Evolutionary conservation across 2,888 invertebrate species (phyloP).

Genomic region (Ormyrus rosae): DNA sequence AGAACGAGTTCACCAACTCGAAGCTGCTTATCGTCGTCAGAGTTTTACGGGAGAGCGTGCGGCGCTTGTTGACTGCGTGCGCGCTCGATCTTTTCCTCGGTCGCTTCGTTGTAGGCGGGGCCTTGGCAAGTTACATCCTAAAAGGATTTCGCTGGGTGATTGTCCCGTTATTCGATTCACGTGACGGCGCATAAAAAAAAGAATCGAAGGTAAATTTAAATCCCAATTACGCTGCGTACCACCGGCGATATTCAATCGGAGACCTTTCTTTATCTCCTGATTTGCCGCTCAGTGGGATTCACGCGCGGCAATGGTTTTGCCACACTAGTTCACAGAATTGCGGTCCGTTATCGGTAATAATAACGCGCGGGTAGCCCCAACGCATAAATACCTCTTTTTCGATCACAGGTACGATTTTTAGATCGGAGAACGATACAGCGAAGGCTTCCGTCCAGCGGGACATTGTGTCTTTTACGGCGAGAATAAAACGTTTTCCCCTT

Average conservation of each 20-base stretch:
- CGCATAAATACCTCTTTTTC: conserved; percentile 4
- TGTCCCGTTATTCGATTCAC: not conserved
- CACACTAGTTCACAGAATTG: not conserved
- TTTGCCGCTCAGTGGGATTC: not conserved
- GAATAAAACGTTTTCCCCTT: not conserved
- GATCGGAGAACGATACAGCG: not conserved
- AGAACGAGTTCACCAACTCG: not conserved
- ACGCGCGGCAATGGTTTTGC: not conserved
- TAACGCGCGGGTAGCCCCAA: not conserved
- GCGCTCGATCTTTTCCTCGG: not conserved
- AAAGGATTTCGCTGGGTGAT: too few species aligned
- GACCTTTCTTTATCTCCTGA: not conserved
- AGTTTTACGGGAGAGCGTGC: not conserved
- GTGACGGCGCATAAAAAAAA: not conserved
- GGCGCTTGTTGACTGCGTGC: not conserved
- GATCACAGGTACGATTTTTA: not conserved
- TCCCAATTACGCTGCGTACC: not conserved
- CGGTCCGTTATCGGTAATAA: not conserved
- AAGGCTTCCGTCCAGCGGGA: conserved; percentile 5
- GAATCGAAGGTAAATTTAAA: not conserved
- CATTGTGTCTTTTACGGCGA: not conserved
- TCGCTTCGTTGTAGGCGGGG: not conserved
- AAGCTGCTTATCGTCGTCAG: not conserved
- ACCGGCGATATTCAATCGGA: not conserved
- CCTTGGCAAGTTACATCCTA: too few species aligned